Conservation (phyloP, 2,113 vertebrate species). For the Ivindomyrus marchei region DNA sequence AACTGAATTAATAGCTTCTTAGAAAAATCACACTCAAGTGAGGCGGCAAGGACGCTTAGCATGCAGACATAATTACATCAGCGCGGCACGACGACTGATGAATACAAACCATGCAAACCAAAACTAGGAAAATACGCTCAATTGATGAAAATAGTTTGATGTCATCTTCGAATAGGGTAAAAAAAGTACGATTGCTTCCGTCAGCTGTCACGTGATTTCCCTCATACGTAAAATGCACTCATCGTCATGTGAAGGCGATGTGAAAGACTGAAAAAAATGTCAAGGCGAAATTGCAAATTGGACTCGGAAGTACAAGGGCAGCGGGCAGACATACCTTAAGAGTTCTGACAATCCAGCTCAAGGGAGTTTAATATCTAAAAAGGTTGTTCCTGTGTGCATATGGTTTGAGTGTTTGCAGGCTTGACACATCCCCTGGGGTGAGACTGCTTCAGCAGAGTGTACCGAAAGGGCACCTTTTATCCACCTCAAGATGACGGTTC, state of each 20-base stretch:
- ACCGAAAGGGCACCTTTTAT: neutral
- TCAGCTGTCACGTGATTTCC: neutral
- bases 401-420: neutral
- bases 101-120: neutral
- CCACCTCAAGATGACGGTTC: neutral
- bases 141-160: neutral
- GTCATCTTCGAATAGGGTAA: neutral
- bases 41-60: neutral
- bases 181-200: neutral
- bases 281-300: neutral
- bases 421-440: neutral
- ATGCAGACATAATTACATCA: slow-evolving; percentile 2
- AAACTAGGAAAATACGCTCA: neutral
- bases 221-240: neutral
- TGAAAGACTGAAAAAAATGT: neutral
- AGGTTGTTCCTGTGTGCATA: neutral
- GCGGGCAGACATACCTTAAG: neutral
- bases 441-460: neutral
- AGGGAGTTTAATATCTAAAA: neutral
- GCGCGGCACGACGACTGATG: neutral
- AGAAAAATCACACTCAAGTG: neutral
- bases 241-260: neutral
- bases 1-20: slow-evolving; percentile 1
- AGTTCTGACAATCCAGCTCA: neutral
- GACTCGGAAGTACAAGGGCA: neutral